phyloP scores from a whole-genome alignment of 2,113 vertebrate species.

The Takifugu flavidus region DNA sequence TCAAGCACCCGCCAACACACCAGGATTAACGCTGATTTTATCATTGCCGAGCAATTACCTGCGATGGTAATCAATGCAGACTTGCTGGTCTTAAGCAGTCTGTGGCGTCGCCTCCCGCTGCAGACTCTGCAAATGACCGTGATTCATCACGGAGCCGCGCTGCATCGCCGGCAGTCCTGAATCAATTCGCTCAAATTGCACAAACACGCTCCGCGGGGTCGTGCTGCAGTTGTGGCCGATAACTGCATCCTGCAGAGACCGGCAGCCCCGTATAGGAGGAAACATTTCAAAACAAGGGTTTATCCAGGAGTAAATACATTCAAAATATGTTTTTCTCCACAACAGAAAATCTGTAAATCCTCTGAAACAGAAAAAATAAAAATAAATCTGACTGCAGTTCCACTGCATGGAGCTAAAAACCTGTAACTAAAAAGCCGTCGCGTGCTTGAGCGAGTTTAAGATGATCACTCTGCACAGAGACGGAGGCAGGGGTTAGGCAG shows the following conservation, averaged over 20 bases:
- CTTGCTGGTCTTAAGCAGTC: conserved; percentile 54
- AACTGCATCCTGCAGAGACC: conserved; percentile 7
- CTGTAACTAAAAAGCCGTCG: too few species aligned
- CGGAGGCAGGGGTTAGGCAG: conserved; percentile 5
- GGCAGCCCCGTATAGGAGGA: conserved; percentile 6
- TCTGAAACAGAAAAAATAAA: too few species aligned
- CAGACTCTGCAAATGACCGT: conserved; percentile 57
- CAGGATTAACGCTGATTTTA: conserved; percentile 60
- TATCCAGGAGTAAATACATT: conserved; percentile 3
- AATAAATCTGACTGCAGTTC: too few species aligned
- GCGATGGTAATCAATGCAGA: conserved; percentile 64
- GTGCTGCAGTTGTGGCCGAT: neutral
- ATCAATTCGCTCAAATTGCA: conserved; percentile 47
- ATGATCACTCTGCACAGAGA: neutral
- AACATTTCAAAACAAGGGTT: conserved; percentile 12
- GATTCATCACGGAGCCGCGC: conserved; percentile 54
- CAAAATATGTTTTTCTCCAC: neutral
- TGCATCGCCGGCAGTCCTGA: conserved; percentile 41
- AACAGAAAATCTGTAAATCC: neutral
- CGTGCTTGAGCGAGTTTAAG: neutral
- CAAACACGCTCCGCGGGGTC: neutral
- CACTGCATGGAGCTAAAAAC: too few species aligned
- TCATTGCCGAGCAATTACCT: conserved; percentile 63
- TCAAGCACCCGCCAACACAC: conserved; percentile 47
- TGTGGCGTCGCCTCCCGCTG: conserved; percentile 35